Percentiles rank a stretch among this genome's conserved stretches.
These are phyloP conservation scores for Limnephilus lunatus DNA, from an alignment of 2,888 invertebrate genomes.

Conservation along the genomic window DNA sequence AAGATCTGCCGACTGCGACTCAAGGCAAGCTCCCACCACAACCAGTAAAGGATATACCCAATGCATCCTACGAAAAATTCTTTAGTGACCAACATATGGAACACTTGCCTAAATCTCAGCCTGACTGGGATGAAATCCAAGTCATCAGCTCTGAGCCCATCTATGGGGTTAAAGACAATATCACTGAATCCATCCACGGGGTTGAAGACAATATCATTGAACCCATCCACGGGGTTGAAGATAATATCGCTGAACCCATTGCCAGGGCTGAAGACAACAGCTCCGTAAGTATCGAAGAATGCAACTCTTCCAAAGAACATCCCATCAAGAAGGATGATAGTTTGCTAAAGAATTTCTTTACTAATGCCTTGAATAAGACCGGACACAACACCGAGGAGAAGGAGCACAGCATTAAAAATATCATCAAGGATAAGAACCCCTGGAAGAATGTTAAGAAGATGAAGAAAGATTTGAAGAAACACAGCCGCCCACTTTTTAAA, in stretches of 20 bases:
- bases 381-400: neutral
- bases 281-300: slow-evolving; percentile 12
- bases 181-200: neutral
- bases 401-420: neutral
- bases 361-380: neutral
- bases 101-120: neutral
- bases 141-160: neutral
- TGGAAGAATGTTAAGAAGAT: slow-evolving; percentile 75
- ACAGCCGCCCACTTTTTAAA: slow-evolving; percentile 72
- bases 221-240: neutral
- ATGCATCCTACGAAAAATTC: slow-evolving; percentile 13
- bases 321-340: slow-evolving; percentile 9
- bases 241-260: neutral
- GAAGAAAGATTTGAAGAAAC: slow-evolving; percentile 74
- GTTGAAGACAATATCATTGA: neutral
- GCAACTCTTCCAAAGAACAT: neutral
- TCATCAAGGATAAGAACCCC: slow-evolving; percentile 69
- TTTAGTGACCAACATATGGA: slow-evolving; percentile 3
- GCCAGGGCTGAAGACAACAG: neutral
- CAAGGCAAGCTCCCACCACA: slow-evolving; percentile 23
- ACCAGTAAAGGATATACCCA: neutral
- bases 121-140: slow-evolving; percentile 28
- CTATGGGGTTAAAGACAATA: neutral
- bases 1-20: slow-evolving; percentile 39
- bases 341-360: slow-evolving; percentile 30